Evolutionary conservation across 2,797 vertebrate species (phyloP).

Genomic region (Argentina silus): DNA sequence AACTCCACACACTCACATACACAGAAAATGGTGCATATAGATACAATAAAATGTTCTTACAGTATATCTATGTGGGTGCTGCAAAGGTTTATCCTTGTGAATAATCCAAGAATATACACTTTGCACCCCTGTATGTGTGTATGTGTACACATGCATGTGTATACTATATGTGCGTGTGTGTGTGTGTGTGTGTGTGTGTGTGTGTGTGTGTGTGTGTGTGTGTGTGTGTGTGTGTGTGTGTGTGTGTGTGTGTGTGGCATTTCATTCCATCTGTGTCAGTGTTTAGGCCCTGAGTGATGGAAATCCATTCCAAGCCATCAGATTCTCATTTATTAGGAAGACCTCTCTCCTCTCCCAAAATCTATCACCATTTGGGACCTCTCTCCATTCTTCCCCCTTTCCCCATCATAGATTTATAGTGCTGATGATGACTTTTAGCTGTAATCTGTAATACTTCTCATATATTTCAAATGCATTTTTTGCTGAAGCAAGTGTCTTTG

Average conservation of each 20-base stretch:
- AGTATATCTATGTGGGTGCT: too few relatives aligned
- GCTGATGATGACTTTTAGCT: conserved; percentile 72
- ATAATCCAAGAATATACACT: neutral
- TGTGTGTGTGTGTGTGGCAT: neutral
- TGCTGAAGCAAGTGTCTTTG: conserved; percentile 71
- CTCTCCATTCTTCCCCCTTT: conserved; percentile 11
- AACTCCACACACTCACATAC: too few relatives aligned
- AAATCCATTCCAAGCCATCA: conserved; percentile 24
- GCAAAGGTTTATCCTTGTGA: too few relatives aligned
- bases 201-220: conserved; percentile 35
- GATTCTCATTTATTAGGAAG: conserved; percentile 37
- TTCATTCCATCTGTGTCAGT: neutral
- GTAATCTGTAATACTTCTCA: conserved; percentile 68
- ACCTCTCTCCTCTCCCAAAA: conserved; percentile 38
- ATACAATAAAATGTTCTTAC: too few relatives aligned
- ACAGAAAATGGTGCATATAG: too few relatives aligned
- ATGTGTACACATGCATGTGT: conserved; percentile 33
- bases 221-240: neutral
- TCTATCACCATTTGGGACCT: conserved; percentile 36
- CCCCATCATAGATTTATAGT: conserved; percentile 59
- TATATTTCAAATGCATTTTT: conserved; percentile 46
- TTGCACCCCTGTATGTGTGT: conserved; percentile 14
- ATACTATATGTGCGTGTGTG: neutral
- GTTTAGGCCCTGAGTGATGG: conserved; percentile 35
- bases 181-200: conserved; percentile 7